Conservation (phyloP, 2,888 invertebrate genomes). For the Ochropacha duplaris region DNA sequence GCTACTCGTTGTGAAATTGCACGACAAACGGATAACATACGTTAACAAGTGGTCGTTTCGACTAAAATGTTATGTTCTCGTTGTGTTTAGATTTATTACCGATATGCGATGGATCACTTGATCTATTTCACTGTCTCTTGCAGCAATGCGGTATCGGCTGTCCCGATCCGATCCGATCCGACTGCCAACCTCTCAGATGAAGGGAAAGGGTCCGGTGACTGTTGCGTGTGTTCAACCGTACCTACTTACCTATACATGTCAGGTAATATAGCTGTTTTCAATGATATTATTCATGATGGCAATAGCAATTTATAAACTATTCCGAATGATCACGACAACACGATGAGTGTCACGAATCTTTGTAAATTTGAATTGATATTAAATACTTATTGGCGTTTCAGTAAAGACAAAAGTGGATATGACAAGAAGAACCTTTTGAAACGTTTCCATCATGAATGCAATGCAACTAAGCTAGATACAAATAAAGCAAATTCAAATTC, state of each 20-base stretch:
- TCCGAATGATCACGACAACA: slow-evolving; percentile 53
- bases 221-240: not conserved
- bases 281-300: slow-evolving; percentile 35
- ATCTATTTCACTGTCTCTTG: slow-evolving; percentile 34
- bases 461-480: not conserved
- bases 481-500: not conserved
- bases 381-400: slow-evolving; percentile 45
- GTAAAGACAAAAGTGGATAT: slow-evolving; percentile 18
- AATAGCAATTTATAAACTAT: slow-evolving; percentile 52
- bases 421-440: not conserved
- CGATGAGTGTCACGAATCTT: slow-evolving; percentile 40
- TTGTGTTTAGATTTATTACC: slow-evolving; percentile 68
- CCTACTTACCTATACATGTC: not conserved
- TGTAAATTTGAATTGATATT: slow-evolving; percentile 30
- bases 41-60: slow-evolving; percentile 73
- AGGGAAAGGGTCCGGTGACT: not conserved
- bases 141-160: slow-evolving; percentile 19
- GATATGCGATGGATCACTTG: slow-evolving; percentile 56
- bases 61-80: slow-evolving; percentile 70
- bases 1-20: slow-evolving; percentile 72
- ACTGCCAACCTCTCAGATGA: not conserved
- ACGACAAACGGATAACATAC: slow-evolving; percentile 70
- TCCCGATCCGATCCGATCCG: not conserved
- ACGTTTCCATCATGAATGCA: not conserved
- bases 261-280: slow-evolving; percentile 8